A percentile compares a stretch with the other conserved stretches of the same genome.
Conservation (phyloP, 2,113 vertebrate species). For the Thermophis baileyi region DNA sequence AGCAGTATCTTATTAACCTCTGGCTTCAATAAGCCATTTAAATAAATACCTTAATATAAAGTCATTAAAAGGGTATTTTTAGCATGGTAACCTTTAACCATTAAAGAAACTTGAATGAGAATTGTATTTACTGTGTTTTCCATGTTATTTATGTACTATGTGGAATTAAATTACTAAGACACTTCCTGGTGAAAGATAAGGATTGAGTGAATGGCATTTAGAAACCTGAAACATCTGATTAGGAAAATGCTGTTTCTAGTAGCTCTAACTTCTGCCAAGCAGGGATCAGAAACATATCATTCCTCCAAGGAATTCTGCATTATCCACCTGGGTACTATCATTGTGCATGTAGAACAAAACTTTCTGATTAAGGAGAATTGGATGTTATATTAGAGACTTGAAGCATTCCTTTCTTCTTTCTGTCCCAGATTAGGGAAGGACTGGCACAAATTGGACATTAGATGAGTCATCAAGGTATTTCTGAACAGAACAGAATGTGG, state of each 20-base stretch:
- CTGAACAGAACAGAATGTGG: background rate
- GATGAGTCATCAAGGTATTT: background rate
- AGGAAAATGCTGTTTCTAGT: background rate
- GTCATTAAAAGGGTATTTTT: constrained; percentile 28
- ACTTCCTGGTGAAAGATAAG: background rate
- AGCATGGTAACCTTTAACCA: background rate
- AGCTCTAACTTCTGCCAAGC: background rate
- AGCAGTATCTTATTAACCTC: constrained; percentile 20
- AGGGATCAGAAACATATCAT: background rate
- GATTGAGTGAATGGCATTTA: background rate
- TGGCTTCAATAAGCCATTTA: constrained; percentile 21
- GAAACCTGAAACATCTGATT: background rate
- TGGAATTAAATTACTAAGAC: background rate
- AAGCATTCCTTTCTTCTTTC: background rate
- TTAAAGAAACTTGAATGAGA: constrained; percentile 9
- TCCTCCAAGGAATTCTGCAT: background rate
- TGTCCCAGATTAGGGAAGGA: background rate
- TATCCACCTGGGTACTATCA: background rate
- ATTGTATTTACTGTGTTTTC: constrained; percentile 14
- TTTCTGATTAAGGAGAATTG: background rate
- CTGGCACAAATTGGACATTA: background rate
- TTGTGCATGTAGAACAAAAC: background rate
- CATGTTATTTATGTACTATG: background rate
- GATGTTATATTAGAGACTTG: background rate
- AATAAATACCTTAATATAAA: constrained; percentile 34